Base-by-base conservation (phyloP, 2,113 vertebrate species). In the Rynchops niger region DNA sequence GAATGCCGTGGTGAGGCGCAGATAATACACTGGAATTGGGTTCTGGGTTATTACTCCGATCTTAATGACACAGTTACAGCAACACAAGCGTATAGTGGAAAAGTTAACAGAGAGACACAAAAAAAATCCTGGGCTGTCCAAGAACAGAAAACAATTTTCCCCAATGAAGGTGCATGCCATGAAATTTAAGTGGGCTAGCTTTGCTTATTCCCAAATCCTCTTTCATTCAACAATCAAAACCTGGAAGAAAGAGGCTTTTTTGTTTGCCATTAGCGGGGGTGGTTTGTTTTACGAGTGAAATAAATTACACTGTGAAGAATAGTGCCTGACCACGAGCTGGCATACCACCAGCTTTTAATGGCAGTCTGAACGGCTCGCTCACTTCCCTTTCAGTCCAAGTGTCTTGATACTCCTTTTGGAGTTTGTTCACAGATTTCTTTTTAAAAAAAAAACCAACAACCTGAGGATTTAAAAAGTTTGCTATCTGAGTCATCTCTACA, bases 221-320 rank as follows among this genome's bases (percentile, higher is more conserved):
- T 76, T 77, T 94, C 87, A 88, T 88, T 96, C 85, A 96, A 58
- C 77, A 82, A 91, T 52, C 78, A 87, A 93, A 96, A 90, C 42
- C 38, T 83, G 74, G 58, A 93, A 80, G 38, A 91, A 93, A 80
- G 13, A n/a, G 58, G 89, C 53, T 70, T 85, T 93, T 93, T 71
- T 88, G 66, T 90, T 88, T 93, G 79, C 58, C n/a, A 40, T 93
- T 94, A 94, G 85, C 43, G 42, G 45, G 53, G 89, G 58, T 26
- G 63, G 71, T 90, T 97, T 96, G 93, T 88, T 96, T 96, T 83
- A 94, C 45, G 21, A 83, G 50, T 47, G 70, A 97, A 96, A 96
- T 91, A 92, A 96, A 96, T 97, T 83, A 95, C 26, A 34, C 67
- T 71, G 86, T 20, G 34, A 96, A 94, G 66, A 95, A 87, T 86